Evolutionary conservation across 2,797 vertebrate species (phyloP), one percentile per base, ranked within the genome.

Genomic region (Pelobates cultripes): DNA sequence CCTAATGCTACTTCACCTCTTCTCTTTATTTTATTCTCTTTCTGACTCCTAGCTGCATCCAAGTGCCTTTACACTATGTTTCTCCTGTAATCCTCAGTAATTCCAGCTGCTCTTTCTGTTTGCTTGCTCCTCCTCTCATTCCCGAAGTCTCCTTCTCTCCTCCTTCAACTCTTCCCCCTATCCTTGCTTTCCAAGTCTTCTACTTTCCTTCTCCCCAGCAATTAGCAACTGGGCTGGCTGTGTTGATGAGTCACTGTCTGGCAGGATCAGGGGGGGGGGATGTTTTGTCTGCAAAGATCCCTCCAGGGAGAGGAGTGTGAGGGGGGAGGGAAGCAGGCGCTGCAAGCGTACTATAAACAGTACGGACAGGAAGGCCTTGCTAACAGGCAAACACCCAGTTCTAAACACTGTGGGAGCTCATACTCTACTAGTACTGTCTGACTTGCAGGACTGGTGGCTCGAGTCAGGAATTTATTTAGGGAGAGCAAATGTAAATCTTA

Each of bases 271-370:
- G 75, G 75, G 73, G 73, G 74, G 60, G 73, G 74, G 60, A 68
- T 82, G 81, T 83, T 78, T 78, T 78, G 75, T 73, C 81, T 83
- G 75, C 53, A 3, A 15, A 3, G 75, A 73, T 17, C 9, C 81
- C 81, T 78, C 81, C 63, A 73, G 81, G 81, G 81, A 73, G 63
- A 71, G 17, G 68, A 69, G 72, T 61, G 64, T 67, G 55, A n/a
- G 79, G 69, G 72, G 69, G 80, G 75, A 73, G 28, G 81, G 73
- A 45, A 40, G 73, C 67, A 15, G 10, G 7, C 55, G 70, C 63
- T 76, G 63, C 84, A 53, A 81, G 85, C 80, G 79, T 86, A 84
- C 45, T 81, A 80, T 84, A 74, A 88, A 87, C 89, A 86, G 66
- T 84, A 5, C 66, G 57, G 42, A 8, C 41, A 43, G 5, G 43